Conservation (phyloP, 2,888 invertebrate genomes). For the Polia nebulosa region DNA sequence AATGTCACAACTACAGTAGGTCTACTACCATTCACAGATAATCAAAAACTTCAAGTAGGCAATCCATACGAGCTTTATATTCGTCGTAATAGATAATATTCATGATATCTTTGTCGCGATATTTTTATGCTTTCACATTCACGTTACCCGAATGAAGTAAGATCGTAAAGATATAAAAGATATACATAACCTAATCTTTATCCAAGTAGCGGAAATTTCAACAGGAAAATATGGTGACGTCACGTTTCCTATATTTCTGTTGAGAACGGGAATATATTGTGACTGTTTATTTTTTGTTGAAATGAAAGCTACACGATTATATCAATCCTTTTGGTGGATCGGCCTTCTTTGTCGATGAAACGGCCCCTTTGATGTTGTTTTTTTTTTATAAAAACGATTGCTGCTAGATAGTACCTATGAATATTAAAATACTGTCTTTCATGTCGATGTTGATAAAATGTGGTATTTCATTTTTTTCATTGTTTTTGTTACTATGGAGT, state of each 20-base stretch:
- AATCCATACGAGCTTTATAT: conserved; percentile 28
- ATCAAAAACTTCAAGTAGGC: conserved; percentile 29
- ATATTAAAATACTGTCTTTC: conserved; percentile 38
- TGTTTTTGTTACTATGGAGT: not conserved
- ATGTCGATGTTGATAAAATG: conserved; percentile 24
- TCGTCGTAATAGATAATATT: conserved; percentile 50
- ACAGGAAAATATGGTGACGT: conserved; percentile 60
- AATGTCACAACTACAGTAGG: conserved; percentile 4
- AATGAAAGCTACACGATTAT: conserved; percentile 38
- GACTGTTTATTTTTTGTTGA: conserved; percentile 58
- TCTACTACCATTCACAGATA: conserved; percentile 17
- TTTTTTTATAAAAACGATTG: conserved; percentile 15
- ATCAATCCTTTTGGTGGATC: conserved; percentile 39
- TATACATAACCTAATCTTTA: conserved; percentile 64
- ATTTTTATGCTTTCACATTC: conserved; percentile 47
- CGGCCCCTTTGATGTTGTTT: conserved; percentile 33
- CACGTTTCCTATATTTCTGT: conserved; percentile 58
- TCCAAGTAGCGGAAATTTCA: conserved; percentile 66
- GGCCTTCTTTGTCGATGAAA: conserved; percentile 30
- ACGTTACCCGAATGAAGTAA: conserved; percentile 47
- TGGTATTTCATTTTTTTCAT: conserved; percentile 3
- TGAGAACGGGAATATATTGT: conserved; percentile 46
- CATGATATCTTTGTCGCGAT: conserved; percentile 37
- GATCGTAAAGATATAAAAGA: conserved; percentile 63
- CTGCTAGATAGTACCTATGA: conserved; percentile 5